Evolutionary conservation across 2,113 vertebrate genomes (phyloP).

Genomic region (Triplophysa siluroides): DNA sequence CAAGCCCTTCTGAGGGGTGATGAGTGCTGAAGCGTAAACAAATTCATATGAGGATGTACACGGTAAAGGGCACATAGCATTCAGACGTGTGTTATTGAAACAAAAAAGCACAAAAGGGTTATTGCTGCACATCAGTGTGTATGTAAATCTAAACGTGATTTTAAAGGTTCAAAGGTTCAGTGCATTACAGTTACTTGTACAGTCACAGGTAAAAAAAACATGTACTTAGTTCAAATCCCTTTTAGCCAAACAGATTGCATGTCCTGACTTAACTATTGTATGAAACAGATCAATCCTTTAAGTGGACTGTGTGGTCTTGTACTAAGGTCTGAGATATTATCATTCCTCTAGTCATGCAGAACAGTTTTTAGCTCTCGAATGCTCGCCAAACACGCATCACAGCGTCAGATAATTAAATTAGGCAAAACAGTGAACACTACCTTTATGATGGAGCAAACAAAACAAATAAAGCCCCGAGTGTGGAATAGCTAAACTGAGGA

Average conservation of each 20-base stretch:
- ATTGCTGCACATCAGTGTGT: not conserved
- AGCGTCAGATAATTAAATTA: conserved; percentile 3
- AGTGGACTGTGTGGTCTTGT: not conserved
- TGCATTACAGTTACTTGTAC: too few species aligned
- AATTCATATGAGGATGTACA: conserved; percentile 11
- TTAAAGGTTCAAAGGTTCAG: too few species aligned
- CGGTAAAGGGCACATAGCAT: not conserved
- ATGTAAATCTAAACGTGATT: not conserved
- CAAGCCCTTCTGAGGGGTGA: conserved; percentile 28
- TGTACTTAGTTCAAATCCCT: too few species aligned
- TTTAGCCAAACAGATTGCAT: not conserved
- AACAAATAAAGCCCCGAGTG: not conserved
- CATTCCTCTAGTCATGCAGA: conserved; percentile 15
- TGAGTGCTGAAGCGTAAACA: conserved; percentile 34
- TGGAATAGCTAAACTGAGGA: conserved; percentile 13
- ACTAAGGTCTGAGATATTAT: conserved; percentile 1
- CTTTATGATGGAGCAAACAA: not conserved
- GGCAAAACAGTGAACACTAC: not conserved
- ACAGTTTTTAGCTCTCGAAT: conserved; percentile 14
- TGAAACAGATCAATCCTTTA: not conserved
- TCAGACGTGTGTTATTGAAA: not conserved
- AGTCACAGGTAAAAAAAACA: too few species aligned
- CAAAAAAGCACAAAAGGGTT: not conserved
- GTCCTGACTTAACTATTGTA: not conserved
- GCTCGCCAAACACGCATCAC: not conserved